These are phyloP conservation scores for Choristoneura fumiferana DNA, from an alignment of 1,140 invertebrate species.

Conservation along the genomic window DNA sequence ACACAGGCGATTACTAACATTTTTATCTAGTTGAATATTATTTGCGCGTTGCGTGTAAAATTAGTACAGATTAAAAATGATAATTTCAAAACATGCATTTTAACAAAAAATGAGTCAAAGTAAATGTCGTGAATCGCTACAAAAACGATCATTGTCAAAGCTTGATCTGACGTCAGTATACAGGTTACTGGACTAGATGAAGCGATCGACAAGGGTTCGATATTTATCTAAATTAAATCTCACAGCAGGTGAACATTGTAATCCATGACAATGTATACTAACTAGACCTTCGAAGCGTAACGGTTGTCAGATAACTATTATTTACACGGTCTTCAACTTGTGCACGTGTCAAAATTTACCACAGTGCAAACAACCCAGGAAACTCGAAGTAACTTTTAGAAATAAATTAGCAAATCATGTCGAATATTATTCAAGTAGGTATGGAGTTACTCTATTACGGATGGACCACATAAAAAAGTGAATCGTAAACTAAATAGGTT, in stretches of 20 bases:
- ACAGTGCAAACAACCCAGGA: too few relatives aligned
- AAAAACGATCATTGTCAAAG: slow-evolving; percentile 42
- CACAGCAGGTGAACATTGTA: slow-evolving; percentile 56
- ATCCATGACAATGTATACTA: slow-evolving; percentile 30
- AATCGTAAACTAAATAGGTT: slow-evolving; percentile 43
- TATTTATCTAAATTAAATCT: slow-evolving; percentile 62
- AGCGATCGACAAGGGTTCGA: slow-evolving; percentile 39
- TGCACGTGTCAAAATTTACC: slow-evolving; percentile 1
- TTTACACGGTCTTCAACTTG: not conserved
- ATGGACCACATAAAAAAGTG: slow-evolving; percentile 23
- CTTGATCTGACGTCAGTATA: slow-evolving; percentile 43
- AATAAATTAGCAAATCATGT: slow-evolving; percentile 5
- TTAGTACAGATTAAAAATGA: too few relatives aligned
- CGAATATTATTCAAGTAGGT: not conserved
- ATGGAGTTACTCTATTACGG: not conserved
- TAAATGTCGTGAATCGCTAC: too few relatives aligned
- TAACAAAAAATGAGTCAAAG: too few relatives aligned
- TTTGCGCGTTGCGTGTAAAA: too few relatives aligned
- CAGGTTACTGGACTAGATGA: slow-evolving; percentile 52
- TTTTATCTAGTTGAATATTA: too few relatives aligned
- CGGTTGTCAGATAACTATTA: slow-evolving; percentile 14
- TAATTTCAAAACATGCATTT: too few relatives aligned
- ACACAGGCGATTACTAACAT: too few relatives aligned
- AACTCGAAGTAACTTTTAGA: not conserved
- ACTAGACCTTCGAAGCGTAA: slow-evolving; percentile 15